phyloP scores from a whole-genome alignment of 2,797 vertebrate species.

The Hephaestus fuliginosus region DNA sequence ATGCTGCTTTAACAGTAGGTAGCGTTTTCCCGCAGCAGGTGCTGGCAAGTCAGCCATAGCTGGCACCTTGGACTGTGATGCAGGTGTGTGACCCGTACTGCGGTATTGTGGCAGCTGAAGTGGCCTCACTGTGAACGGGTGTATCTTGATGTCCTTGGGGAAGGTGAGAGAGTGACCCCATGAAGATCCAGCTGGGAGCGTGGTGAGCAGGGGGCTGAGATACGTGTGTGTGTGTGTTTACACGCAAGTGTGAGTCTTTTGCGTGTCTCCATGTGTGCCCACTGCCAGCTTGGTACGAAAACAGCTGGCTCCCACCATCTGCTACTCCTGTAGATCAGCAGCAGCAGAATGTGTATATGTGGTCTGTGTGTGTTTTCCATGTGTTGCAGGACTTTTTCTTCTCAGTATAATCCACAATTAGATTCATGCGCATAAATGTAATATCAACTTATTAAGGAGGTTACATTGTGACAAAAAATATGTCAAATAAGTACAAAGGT shows the following conservation, averaged over 20 bases:
- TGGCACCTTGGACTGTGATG: slow-evolving; percentile 53
- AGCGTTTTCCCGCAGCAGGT: slow-evolving; percentile 41
- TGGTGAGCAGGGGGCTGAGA: slow-evolving; percentile 69
- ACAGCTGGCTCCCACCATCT: slow-evolving; percentile 89
- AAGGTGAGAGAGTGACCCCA: slow-evolving; percentile 72
- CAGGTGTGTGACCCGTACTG: slow-evolving; percentile 56
- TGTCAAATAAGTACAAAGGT: background rate
- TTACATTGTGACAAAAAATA: slow-evolving; percentile 14
- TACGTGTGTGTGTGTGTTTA: slow-evolving; percentile 60
- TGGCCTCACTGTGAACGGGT: slow-evolving; percentile 45
- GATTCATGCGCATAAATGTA: slow-evolving; percentile 13
- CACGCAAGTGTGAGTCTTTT: slow-evolving; percentile 52
- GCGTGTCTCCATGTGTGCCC: slow-evolving; percentile 72
- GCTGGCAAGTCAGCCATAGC: slow-evolving; percentile 41
- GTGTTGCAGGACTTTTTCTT: slow-evolving; percentile 42
- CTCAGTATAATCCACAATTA: slow-evolving; percentile 48
- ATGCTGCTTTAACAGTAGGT: slow-evolving; percentile 33
- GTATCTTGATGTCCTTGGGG: slow-evolving; percentile 73
- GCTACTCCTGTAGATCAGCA: slow-evolving; percentile 74
- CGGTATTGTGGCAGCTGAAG: slow-evolving; percentile 41
- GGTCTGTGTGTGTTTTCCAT: slow-evolving; percentile 50
- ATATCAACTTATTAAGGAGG: slow-evolving; percentile 41
- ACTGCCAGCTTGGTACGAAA: slow-evolving; percentile 78
- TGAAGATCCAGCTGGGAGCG: slow-evolving; percentile 75
- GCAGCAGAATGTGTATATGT: slow-evolving; percentile 56